These are phyloP conservation scores for Genyomyrus donnyi DNA, from an alignment of 2,113 vertebrate species.

Conservation along the genomic window DNA sequence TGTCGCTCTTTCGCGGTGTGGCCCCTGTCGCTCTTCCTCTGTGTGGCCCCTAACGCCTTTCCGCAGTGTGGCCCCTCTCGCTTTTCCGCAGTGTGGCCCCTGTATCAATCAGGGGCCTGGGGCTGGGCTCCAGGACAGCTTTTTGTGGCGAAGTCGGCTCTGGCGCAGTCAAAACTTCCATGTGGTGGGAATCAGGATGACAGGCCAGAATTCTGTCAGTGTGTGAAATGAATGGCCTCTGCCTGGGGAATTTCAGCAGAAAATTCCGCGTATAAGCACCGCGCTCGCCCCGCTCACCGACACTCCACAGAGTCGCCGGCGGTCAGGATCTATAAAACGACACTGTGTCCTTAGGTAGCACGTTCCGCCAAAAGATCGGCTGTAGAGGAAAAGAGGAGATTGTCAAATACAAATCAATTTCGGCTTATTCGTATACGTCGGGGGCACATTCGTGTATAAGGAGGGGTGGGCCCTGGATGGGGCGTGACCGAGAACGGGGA, in stretches of 20 bases:
- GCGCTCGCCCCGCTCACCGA: not conserved
- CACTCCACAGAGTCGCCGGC: not conserved
- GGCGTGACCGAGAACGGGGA: not conserved
- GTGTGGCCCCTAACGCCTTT: too few relatives aligned
- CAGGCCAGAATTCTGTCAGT: not conserved
- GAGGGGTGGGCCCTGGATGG: not conserved
- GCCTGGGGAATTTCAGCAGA: not conserved
- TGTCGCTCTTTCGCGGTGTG: too few relatives aligned
- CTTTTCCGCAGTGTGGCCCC: not conserved
- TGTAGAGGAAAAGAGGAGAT: not conserved
- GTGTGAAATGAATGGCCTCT: not conserved
- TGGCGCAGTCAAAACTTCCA: not conserved
- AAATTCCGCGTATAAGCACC: not conserved
- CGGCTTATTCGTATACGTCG: not conserved
- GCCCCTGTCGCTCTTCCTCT: too few relatives aligned
- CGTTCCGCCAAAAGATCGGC: not conserved
- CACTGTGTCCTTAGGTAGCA: not conserved
- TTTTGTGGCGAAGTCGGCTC: not conserved
- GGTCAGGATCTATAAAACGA: not conserved
- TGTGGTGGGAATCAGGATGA: not conserved
- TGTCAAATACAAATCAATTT: not conserved
- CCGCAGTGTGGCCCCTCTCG: too few relatives aligned
- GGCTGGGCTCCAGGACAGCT: not conserved
- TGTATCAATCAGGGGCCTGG: not conserved
- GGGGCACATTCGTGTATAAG: not conserved